Base-by-base conservation (phyloP, 2,113 vertebrate genomes). In the Passer domesticus region DNA sequence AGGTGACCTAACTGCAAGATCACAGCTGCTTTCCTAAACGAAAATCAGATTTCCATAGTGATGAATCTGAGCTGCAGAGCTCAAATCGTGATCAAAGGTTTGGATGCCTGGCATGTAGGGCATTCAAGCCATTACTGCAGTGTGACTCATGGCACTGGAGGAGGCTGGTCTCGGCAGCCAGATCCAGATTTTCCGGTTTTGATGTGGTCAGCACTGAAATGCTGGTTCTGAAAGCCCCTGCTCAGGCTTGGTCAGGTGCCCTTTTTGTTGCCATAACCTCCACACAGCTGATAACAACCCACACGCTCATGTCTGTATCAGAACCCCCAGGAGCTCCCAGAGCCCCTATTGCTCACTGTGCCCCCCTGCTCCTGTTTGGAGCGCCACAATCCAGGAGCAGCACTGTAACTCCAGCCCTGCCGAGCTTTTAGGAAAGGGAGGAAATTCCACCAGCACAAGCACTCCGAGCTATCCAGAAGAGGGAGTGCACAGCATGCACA, bases 401-500 rank as follows among this genome's bases (percentile, higher is more conserved):
- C 43, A 17, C 0, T 20, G 0, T 44, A 37, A 89, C 30, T 79
- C 30, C 69, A 91, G 74, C 30, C 41, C 58, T 69, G n/a, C 37
- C 7, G 5, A 87, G 39, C 31, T 68, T 30, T 58, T 10, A 56
- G 44, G 41, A 23, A 58, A 52, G 35, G 33, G 23, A 83, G 33
- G 33, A 43, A 77, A 62, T 59, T 77, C 50, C 72, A 66, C 3
- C 44, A 58, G 63, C 50, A 52, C 52, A 53, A 73, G 17, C 49
- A 33, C 64, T 56, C 41, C 4, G 1, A 28, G 52, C 31, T 78
- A 83, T 92, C 95, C 95, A 95, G 94, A 93, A 96, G 95, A 94
- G 94, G 93, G 93, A 97, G 95, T 92, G 76, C 92, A 75, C 8
- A 67, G 76, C 93, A 86, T 70, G 28, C 47, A 31, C 30, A 86